phyloP scores from a whole-genome alignment of 2,113 vertebrate species.

The Morone chrysops region DNA sequence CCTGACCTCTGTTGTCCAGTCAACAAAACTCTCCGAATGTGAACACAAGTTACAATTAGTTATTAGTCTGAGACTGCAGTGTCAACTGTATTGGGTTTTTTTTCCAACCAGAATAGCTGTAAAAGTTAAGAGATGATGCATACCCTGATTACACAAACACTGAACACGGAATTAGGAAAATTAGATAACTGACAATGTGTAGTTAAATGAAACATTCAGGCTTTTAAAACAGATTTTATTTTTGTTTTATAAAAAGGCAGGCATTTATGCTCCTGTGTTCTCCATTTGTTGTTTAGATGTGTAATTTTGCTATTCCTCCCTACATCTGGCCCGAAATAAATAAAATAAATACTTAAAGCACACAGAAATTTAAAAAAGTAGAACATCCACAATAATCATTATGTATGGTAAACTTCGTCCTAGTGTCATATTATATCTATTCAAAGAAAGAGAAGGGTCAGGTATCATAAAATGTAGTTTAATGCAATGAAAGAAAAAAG shows the following conservation, averaged over 20 bases:
- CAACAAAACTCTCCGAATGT: constrained; percentile 19
- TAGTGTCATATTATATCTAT: not conserved
- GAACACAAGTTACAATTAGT: not conserved
- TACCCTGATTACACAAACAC: not conserved
- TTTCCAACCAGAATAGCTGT: not conserved
- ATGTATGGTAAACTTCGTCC: not conserved
- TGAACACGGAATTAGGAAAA: not conserved
- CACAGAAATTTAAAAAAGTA: not conserved
- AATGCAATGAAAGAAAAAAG: not conserved
- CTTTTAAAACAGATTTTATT: no score
- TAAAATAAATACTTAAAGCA: not conserved
- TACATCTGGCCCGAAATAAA: not conserved
- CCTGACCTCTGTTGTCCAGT: not conserved
- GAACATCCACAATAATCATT: not conserved
- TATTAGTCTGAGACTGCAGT: no score
- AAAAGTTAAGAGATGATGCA: not conserved
- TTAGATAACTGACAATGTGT: not conserved
- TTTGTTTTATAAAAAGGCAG: no score
- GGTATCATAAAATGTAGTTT: not conserved
- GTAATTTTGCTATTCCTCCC: not conserved
- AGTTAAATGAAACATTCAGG: not conserved
- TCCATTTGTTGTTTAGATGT: not conserved
- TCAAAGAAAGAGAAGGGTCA: not conserved
- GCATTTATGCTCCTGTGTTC: not conserved
- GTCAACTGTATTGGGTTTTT: no score